These are phyloP conservation scores for Meghimatium bilineatum DNA, from an alignment of 2,888 invertebrate genomes.

Conservation along the genomic window DNA sequence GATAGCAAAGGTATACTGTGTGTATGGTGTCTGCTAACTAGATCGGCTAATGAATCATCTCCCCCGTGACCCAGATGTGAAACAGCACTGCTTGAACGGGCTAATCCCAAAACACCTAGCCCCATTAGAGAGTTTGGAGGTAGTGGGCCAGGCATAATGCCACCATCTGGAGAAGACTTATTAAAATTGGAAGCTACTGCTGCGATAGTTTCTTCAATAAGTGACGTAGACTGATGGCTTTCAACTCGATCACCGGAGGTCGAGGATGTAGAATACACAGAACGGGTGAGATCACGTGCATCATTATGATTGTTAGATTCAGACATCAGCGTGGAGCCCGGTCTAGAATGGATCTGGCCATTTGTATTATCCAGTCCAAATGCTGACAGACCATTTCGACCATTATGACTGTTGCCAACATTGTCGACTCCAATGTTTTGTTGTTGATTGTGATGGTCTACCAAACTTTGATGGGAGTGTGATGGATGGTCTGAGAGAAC, in stretches of 20 bases:
- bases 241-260: constrained; percentile 3
- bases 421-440: constrained; percentile 9
- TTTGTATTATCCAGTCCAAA: constrained; percentile 52
- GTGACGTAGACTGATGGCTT: constrained; percentile 16
- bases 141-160: constrained; percentile 40
- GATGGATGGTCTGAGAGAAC: constrained; percentile 47
- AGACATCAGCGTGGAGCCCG: constrained; percentile 34
- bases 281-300: constrained; percentile 48
- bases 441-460: constrained; percentile 46
- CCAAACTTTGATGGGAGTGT: constrained; percentile 51
- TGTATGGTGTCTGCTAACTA: constrained; percentile 46
- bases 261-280: constrained; percentile 47
- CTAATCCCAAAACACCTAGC: constrained; percentile 30
- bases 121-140: constrained; percentile 45
- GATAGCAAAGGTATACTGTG: constrained; percentile 46
- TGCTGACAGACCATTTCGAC: constrained; percentile 44
- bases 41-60: constrained; percentile 38
- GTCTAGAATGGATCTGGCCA: constrained; percentile 45
- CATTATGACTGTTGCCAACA: constrained; percentile 48
- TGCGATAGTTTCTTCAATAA: constrained; percentile 47
- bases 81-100: constrained; percentile 22
- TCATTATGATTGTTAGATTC: constrained; percentile 50
- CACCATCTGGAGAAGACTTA: constrained; percentile 37
- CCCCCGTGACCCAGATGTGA: constrained; percentile 30
- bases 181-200: constrained; percentile 45